phyloP scores from a whole-genome alignment of 2,797 vertebrate genomes.

The Platyrinchus mystaceus region DNA sequence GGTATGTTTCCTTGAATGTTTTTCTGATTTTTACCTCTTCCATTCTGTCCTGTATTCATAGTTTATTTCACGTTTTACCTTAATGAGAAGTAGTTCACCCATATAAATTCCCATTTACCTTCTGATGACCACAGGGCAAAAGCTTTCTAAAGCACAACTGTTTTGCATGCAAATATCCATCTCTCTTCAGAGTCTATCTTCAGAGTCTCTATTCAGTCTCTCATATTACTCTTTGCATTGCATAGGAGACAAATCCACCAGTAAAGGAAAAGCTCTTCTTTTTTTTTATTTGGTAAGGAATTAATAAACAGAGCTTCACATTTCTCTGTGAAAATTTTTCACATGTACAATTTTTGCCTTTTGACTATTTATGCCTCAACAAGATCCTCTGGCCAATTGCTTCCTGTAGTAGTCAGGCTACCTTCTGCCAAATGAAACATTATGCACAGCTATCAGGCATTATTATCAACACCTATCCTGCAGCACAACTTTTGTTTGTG shows the following conservation, averaged over 20 bases:
- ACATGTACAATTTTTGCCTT: neutral
- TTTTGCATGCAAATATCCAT: neutral
- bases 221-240: neutral
- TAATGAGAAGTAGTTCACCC: neutral
- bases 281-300: neutral
- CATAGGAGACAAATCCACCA: neutral
- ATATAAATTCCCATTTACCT: neutral
- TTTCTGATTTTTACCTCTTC: neutral
- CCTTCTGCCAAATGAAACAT: conserved; percentile 43
- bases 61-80: neutral
- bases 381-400: conserved; percentile 28
- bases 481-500: conserved; percentile 40
- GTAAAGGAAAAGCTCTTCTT: neutral
- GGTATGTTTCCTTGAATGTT: neutral
- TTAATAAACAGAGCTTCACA: neutral
- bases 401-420: conserved; percentile 44
- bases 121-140: neutral
- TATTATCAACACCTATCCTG: conserved; percentile 59
- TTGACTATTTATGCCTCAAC: conserved; percentile 10
- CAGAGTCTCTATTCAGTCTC: neutral
- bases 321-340: neutral
- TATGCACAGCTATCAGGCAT: conserved; percentile 48
- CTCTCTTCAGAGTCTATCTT: neutral
- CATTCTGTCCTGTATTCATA: neutral
- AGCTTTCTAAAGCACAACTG: neutral